Evolutionary conservation across 2,888 invertebrate genomes (phyloP), one percentile per base, ranked within the genome.

Genomic region (Idaea aversata): DNA sequence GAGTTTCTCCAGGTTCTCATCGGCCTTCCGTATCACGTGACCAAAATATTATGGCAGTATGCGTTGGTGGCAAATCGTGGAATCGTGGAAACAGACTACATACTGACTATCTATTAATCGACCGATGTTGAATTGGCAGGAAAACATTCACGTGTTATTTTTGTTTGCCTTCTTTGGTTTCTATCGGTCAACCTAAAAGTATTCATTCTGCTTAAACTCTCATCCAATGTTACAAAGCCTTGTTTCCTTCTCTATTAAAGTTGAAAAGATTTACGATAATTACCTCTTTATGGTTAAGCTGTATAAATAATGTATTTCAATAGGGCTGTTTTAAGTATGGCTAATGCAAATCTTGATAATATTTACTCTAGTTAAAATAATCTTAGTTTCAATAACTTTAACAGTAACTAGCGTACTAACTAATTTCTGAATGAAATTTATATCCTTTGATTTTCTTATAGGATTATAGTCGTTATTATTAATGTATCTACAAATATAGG

Each of bases 191-290:
- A 47, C 47, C 47, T 47, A 47, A 10, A 38, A 47, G 47, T 47
- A 0, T 47, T 3, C 13, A 47, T 7, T 47, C 47, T 47, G 47
- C 13, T 47, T 47, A 13, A 2, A 10, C 13, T 13, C 7, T 47
- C 13, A 47, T 1, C 47, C 47, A 47, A 47, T 13, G 10, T 47
- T 13, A 47, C 47, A 47, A 58, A 68, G 68, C 70, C 70, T 70
- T 67, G 10, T 47, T 7, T 47, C 47, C 5, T 47, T 47, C 47
- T 36, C 47, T 10, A 67, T 65, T 61, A 62, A 57, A 59, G 13
- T 34, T 34, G 64, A 60, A 63, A 57, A 59, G 57, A 64, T 63
- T 63, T 57, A 35, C 35, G 38, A 15, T 61, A 15, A 38, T 34
- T 15, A 10, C 5, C 38, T 35, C 13, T 10, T 61, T 38, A 38